Evolutionary conservation across 2,888 invertebrate genomes (phyloP).

Genomic region (Cerceris ruficornis): DNA sequence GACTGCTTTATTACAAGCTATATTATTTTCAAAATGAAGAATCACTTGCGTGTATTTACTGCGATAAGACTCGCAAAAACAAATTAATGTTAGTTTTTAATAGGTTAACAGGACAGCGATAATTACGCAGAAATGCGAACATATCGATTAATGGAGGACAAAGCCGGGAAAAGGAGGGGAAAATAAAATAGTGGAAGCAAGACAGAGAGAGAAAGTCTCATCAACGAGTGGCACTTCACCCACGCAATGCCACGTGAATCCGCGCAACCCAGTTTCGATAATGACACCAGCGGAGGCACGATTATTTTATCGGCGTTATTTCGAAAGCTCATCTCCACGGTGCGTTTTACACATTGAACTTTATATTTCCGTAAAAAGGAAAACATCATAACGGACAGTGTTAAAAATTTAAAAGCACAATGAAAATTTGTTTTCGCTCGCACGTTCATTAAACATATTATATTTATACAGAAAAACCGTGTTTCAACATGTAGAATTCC

Average conservation of each 20-base stretch:
- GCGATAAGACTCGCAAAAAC: background rate
- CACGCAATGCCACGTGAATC: conserved; percentile 31
- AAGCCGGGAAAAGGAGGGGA: background rate
- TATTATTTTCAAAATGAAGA: no score
- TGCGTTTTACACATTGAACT: no score
- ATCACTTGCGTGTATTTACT: background rate
- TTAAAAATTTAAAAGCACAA: no score
- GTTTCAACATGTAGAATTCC: no score
- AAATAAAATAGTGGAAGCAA: conserved; percentile 8
- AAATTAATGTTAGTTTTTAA: background rate
- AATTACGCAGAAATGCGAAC: background rate
- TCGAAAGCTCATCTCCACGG: no score
- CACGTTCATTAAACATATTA: no score
- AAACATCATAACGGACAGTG: no score
- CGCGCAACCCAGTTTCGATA: conserved; percentile 41
- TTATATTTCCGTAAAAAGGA: no score
- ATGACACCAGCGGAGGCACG: background rate
- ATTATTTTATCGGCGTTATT: background rate
- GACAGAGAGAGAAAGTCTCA: background rate
- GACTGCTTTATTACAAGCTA: no score
- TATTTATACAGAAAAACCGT: no score
- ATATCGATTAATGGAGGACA: background rate
- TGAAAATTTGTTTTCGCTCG: no score
- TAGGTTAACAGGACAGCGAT: background rate
- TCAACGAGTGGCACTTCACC: conserved; percentile 2